Conservation (phyloP, 2,888 invertebrate genomes). For the Mesochorus sp. region DNA sequence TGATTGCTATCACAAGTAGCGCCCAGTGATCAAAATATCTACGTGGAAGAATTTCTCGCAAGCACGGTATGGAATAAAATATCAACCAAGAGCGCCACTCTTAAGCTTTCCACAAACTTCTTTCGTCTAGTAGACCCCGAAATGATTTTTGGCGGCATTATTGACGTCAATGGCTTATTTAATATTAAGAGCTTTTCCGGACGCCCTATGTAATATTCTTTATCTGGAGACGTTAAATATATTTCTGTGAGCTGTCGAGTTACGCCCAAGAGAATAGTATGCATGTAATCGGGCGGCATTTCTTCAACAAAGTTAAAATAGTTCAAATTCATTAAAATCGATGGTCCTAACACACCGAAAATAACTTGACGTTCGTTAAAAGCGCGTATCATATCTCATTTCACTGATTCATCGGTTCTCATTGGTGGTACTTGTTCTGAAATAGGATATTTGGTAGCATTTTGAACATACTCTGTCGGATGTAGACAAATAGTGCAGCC, state of each 20-base stretch:
- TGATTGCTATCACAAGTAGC: slow-evolving; percentile 15
- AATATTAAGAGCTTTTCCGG: slow-evolving; percentile 38
- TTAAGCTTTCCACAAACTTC: slow-evolving; percentile 49
- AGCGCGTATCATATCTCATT: slow-evolving; percentile 8
- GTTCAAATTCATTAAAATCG: slow-evolving; percentile 39
- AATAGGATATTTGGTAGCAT: slow-evolving; percentile 28
- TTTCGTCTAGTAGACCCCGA: slow-evolving; percentile 39
- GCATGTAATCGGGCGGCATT: slow-evolving; percentile 44
- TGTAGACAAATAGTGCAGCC: slow-evolving; percentile 59
- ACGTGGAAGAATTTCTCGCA: slow-evolving; percentile 37
- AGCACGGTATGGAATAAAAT: slow-evolving; percentile 37
- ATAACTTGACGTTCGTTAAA: not conserved
- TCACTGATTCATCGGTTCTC: slow-evolving; percentile 29
- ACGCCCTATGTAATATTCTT: slow-evolving; percentile 47
- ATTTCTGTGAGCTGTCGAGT: slow-evolving; percentile 31
- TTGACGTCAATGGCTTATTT: slow-evolving; percentile 29
- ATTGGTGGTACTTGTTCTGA: not conserved
- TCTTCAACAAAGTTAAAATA: slow-evolving; percentile 32
- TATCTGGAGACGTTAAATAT: not conserved
- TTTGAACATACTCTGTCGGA: slow-evolving; percentile 16
- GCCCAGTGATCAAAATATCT: slow-evolving; percentile 55
- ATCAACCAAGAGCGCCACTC: slow-evolving; percentile 58
- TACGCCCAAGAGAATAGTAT: slow-evolving; percentile 34
- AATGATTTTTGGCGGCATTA: slow-evolving; percentile 37
- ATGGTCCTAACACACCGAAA: slow-evolving; percentile 51